Evolutionary conservation across 1,140 invertebrate species (phyloP), one percentile per base, ranked within the genome.

Genomic region (Procambarus virginalis): DNA sequence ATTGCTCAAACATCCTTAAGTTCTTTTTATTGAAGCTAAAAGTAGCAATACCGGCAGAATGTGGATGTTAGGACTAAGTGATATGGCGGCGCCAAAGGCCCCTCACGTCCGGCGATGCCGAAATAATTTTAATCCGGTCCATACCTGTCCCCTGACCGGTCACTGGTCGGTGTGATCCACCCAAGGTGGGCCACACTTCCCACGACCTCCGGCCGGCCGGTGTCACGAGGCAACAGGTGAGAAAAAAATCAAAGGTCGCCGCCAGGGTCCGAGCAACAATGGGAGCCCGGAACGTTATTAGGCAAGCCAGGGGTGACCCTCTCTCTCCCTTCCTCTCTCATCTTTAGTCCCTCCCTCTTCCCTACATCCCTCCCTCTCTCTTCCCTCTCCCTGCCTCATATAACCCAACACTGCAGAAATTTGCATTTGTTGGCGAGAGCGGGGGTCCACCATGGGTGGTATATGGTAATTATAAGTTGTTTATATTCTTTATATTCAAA

Each of bases 391-490:
- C 51, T 12, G 8, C 51, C 8, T 4, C 51, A 55, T 17, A 68
- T 68, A 17, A 17, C 14, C 14, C 64, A 68, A 68, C 64, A 68
- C 8, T 73, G 68, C 68, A 55, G 60, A 81, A 81, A 81, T 81
- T 81, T 81, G n/a, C 79, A 81, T 81, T 17, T 55, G 51, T 81
- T 81, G 60, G 79, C 17, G 79, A 60, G 51, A 60, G 51, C 60
- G 79, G 49, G 49, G 34, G 51, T 51, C 51, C 51, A 55, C 60
- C n/a, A 8, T 3, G 68, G 68, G 68, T 73, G 68, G 34, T 73
- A 73, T 73, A 73, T 34, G 68, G 22, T 73, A 22, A 73, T 73
- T 73, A 73, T 73, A 73, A 22, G 68, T 34, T 73, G 20, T 73
- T 73, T 73, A 34, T 34, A 73, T 34, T 73, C 34, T 34, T 34